Evolutionary conservation across 2,888 invertebrate species (phyloP).

Genomic region (Lagria hirta): DNA sequence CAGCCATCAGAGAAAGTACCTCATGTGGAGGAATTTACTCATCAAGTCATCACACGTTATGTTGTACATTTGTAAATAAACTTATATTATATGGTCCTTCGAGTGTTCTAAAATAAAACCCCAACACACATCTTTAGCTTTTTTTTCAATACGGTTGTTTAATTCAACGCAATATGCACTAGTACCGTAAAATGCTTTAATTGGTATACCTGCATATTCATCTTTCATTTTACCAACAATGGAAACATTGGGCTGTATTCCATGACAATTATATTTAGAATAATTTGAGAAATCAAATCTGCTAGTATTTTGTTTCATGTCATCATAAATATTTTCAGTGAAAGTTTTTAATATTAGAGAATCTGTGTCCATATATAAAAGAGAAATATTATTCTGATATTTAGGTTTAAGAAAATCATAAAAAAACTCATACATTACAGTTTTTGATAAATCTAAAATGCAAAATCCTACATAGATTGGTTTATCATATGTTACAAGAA

Average conservation of each 20-base stretch:
- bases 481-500: slow-evolving; percentile 41
- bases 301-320: neutral
- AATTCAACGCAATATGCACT: slow-evolving; percentile 6
- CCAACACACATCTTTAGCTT: slow-evolving; percentile 4
- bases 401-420: slow-evolving; percentile 39
- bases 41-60: no score
- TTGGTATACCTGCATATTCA: slow-evolving; percentile 1
- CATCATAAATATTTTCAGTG: slow-evolving; percentile 9
- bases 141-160: neutral
- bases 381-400: slow-evolving; percentile 12
- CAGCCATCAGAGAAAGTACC: no score
- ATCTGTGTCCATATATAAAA: slow-evolving; percentile 22
- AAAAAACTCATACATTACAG: slow-evolving; percentile 47
- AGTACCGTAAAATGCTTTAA: slow-evolving; percentile 6
- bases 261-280: neutral
- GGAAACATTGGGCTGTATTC: neutral
- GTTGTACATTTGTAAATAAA: no score
- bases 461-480: slow-evolving; percentile 48
- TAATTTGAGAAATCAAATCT: slow-evolving; percentile 10
- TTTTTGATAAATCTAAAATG: slow-evolving; percentile 50
- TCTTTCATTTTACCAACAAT: slow-evolving; percentile 3
- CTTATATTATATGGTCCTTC: no score
- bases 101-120: no score
- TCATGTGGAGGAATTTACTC: no score
- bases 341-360: slow-evolving; percentile 8